Percentiles rank a stretch among this genome's conserved stretches.
Evolutionary conservation across 2,888 invertebrate genomes (phyloP).

Genomic region (Antheraea yamamai): DNA sequence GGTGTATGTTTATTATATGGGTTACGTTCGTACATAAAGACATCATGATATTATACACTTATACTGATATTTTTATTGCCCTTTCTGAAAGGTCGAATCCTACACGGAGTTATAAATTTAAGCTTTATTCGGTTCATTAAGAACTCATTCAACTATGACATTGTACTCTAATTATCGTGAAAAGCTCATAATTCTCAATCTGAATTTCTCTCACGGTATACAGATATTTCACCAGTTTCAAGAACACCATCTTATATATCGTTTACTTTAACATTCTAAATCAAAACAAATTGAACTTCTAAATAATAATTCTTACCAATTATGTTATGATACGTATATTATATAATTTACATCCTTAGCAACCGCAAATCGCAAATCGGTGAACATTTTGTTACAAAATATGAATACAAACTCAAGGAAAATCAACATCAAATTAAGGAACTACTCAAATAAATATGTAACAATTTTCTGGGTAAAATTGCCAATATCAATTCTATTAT

Average conservation of each 20-base stretch:
- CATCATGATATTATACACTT: not conserved
- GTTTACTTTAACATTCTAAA: too few species aligned
- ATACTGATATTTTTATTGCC: not conserved
- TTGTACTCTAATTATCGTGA: too few species aligned
- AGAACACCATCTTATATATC: too few species aligned
- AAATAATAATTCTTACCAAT: not conserved
- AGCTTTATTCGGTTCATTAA: not conserved
- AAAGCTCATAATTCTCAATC: too few species aligned
- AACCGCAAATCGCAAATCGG: too few species aligned
- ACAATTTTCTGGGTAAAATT: not conserved
- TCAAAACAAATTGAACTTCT: not conserved
- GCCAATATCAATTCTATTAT: not conserved
- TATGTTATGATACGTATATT: not conserved
- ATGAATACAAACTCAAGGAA: conserved; percentile 23
- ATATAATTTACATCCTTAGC: not conserved
- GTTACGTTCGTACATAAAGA: conserved; percentile 10
- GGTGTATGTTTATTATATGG: conserved; percentile 17
- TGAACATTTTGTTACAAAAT: not conserved
- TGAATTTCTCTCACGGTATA: not conserved
- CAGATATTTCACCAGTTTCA: not conserved
- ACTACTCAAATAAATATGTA: not conserved
- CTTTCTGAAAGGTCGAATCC: not conserved
- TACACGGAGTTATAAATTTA: not conserved
- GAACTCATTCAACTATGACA: too few species aligned
- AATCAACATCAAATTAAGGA: conserved; percentile 23